Evolutionary conservation across 2,113 vertebrate genomes (phyloP), one percentile per base, ranked within the genome.

Genomic region (Lutjanus erythropterus): DNA sequence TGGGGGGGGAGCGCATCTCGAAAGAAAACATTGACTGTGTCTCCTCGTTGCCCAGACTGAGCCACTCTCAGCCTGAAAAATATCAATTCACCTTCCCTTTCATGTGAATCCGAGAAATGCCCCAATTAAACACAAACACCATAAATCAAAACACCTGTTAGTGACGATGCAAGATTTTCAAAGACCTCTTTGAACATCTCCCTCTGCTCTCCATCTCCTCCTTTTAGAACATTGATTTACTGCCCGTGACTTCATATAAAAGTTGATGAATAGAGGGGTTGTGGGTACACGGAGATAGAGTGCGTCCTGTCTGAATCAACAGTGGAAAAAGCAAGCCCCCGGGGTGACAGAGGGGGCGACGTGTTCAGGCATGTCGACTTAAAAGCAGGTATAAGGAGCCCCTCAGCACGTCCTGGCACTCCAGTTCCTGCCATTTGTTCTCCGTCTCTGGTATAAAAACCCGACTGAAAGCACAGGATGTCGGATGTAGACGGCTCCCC

Each of bases 361-460:
- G 15, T 69, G 94, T 71, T 78, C 14, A 55, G 87, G 92, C 94
- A 69, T 31, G 94, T 84, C 25, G 49, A 83, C 83, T 89, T 94
- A 83, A 94, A 93, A 86, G 80, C 85, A 89, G 88, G 90, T 92
- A 87, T 82, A 88, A 72, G 78, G 79, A 83, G 86, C 90, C 91
- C 83, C 82, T 90, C 90, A 91, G 91, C 86, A 79, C 69, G 71
- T 89, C 87, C 90, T 77, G 89, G 84, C 71, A 52, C 87, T 91
- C 70, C 74, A 79, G 84, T 92, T 94, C 90, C 93, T 92, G 88
- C 86, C 83, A 88, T 92, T 93, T 92, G 91, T 93, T 92, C 87
- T 76, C 77, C 9, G 66, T 89, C 90, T 75, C 72, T 78, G 81
- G 73, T 82, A 82, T 84, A 83, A 89, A 89, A 91, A 64, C 42